Evolutionary conservation across 2,113 vertebrate genomes (phyloP).

Genomic region (Synchiropus splendidus): DNA sequence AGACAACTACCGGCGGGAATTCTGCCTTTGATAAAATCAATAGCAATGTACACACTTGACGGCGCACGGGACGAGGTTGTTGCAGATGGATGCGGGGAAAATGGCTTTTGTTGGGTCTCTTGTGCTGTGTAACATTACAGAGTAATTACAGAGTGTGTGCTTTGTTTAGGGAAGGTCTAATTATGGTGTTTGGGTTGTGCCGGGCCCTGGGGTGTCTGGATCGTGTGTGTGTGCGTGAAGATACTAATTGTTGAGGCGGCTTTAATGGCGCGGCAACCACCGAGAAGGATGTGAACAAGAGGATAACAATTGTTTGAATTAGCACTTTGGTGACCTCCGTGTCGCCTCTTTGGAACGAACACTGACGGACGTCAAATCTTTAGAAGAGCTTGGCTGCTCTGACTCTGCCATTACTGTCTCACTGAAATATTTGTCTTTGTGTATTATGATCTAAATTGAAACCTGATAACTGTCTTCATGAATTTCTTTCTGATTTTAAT

Average conservation of each 20-base stretch:
- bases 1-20: slow-evolving; percentile 34
- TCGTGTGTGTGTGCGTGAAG: slow-evolving; percentile 32
- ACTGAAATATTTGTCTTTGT: too few relatives aligned
- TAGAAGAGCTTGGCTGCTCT: too few relatives aligned
- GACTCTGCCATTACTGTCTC: too few relatives aligned
- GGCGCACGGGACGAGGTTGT: slow-evolving; percentile 18
- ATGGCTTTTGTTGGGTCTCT: slow-evolving; percentile 58
- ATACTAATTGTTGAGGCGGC: slow-evolving; percentile 59
- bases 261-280: slow-evolving; percentile 54
- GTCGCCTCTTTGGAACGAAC: too few relatives aligned
- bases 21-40: slow-evolving; percentile 52
- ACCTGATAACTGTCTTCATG: too few relatives aligned
- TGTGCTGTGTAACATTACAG: slow-evolving; percentile 65
- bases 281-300: slow-evolving; percentile 1
- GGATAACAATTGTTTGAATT: too few relatives aligned
- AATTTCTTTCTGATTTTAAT: too few relatives aligned
- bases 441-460: too few relatives aligned
- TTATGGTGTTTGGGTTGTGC: slow-evolving; percentile 69
- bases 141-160: slow-evolving; percentile 72
- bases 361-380: too few relatives aligned
- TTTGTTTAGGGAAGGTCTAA: slow-evolving; percentile 72
- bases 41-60: slow-evolving; percentile 40
- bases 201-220: slow-evolving; percentile 53
- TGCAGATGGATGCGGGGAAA: slow-evolving; percentile 52
- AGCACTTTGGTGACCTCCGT: too few relatives aligned